phyloP scores from a whole-genome alignment of 2,797 vertebrate genomes.

The Thripadectes ignobilis region DNA sequence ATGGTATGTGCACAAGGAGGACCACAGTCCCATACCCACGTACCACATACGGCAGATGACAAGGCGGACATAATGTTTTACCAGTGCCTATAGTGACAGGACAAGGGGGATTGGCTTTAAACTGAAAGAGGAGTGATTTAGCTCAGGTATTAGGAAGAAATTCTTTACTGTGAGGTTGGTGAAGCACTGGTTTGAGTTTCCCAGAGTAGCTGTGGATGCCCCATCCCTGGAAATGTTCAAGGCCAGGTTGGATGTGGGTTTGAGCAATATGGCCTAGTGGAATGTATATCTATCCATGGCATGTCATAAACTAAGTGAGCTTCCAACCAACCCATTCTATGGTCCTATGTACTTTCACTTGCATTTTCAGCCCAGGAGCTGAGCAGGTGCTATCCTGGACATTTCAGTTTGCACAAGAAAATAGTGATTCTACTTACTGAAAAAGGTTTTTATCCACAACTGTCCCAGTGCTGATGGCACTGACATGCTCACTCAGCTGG shows the following conservation, averaged over 20 bases:
- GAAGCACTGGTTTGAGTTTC: not conserved
- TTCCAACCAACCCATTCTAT: not conserved
- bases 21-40: fast-evolving
- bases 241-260: not conserved
- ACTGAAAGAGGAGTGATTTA: not conserved
- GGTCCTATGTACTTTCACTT: not conserved
- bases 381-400: not conserved
- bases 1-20: not conserved
- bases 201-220: not conserved
- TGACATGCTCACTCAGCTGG: not conserved
- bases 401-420: not conserved
- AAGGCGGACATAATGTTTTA: not conserved
- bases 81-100: not conserved
- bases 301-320: not conserved
- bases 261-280: not conserved
- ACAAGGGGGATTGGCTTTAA: not conserved
- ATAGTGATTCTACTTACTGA: not conserved
- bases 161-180: not conserved
- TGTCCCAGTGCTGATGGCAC: not conserved
- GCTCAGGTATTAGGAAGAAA: not conserved
- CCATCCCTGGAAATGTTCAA: not conserved
- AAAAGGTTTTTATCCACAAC: not conserved
- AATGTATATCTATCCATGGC: not conserved
- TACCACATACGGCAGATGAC: not conserved
- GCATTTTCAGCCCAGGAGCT: not conserved